Evolutionary conservation across 2,113 vertebrate genomes (phyloP).

Genomic region (Paraplagusia blochii): DNA sequence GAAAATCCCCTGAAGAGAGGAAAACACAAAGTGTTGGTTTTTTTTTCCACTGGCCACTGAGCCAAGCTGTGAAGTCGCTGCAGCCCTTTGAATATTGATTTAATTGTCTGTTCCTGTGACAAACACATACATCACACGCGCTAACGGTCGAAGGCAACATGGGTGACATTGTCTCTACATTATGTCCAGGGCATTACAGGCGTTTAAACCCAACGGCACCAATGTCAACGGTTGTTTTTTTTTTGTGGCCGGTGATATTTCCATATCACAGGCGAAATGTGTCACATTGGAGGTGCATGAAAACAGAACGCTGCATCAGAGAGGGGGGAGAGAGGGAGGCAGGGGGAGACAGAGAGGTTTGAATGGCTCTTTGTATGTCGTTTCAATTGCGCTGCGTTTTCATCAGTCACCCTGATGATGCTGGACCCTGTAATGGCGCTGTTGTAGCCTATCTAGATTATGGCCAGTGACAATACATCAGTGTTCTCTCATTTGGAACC

Average conservation of each 20-base stretch:
- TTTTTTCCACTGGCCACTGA: constrained; percentile 77
- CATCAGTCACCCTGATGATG: constrained; percentile 73
- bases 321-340: constrained; percentile 15
- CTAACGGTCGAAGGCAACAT: constrained; percentile 93
- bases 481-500: constrained; percentile 70
- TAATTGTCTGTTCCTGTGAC: constrained; percentile 97
- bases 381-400: constrained; percentile 67
- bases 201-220: constrained; percentile 84
- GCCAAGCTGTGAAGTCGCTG: constrained; percentile 88
- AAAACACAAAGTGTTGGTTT: constrained; percentile 40
- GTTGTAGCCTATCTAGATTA: constrained; percentile 66
- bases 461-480: constrained; percentile 72
- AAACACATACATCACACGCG: constrained; percentile 96
- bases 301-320: constrained; percentile 56
- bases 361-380: constrained; percentile 65
- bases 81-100: constrained; percentile 95
- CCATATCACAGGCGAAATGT: constrained; percentile 47
- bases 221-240: constrained; percentile 7
- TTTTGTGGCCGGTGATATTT: constrained; percentile 38
- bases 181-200: constrained; percentile 89
- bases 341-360: constrained; percentile 22
- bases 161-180: constrained; percentile 90
- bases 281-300: constrained; percentile 53
- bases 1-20: constrained; percentile 16
- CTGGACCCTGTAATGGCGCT: constrained; percentile 66